Percentiles rank a stretch among this genome's conserved stretches.
Conservation (phyloP, 2,888 invertebrate species). For the Patella depressa region DNA sequence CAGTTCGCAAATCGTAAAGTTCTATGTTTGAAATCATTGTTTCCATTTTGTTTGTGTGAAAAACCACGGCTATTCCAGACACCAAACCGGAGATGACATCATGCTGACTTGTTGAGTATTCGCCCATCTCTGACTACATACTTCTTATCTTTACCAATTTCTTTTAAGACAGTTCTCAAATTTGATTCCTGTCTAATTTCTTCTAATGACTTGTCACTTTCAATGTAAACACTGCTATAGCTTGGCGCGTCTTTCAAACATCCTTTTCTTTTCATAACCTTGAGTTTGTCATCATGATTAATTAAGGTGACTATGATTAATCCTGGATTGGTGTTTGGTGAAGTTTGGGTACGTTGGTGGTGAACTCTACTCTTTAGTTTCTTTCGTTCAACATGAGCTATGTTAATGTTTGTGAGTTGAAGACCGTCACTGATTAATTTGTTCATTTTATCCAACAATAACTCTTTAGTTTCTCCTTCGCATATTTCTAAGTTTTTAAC, state of each 20-base stretch:
- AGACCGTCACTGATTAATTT: constrained; percentile 4
- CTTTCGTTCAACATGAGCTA: not conserved
- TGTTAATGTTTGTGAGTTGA: not conserved
- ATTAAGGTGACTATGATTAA: not conserved
- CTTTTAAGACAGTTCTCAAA: not conserved
- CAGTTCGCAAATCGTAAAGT: not conserved
- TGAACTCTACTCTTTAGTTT: not conserved
- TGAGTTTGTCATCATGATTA: not conserved
- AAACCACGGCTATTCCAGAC: not conserved
- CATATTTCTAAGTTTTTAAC: not conserved
- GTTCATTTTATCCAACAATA: not conserved
- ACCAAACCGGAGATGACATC: not conserved
- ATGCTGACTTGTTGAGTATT: not conserved
- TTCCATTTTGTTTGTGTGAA: not conserved
- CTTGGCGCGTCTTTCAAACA: not conserved
- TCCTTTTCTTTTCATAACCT: not conserved
- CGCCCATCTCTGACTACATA: not conserved
- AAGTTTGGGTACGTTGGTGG: not conserved
- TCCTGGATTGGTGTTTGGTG: not conserved
- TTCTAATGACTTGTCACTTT: not conserved
- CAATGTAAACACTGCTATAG: not conserved
- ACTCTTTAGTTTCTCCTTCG: not conserved
- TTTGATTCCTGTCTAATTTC: not conserved
- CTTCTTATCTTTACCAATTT: not conserved
- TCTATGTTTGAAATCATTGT: not conserved